Percentiles rank a stretch among this genome's conserved stretches.
Evolutionary conservation across 1,140 invertebrate species (phyloP).

Genomic region (Dreissena rostriformis): DNA sequence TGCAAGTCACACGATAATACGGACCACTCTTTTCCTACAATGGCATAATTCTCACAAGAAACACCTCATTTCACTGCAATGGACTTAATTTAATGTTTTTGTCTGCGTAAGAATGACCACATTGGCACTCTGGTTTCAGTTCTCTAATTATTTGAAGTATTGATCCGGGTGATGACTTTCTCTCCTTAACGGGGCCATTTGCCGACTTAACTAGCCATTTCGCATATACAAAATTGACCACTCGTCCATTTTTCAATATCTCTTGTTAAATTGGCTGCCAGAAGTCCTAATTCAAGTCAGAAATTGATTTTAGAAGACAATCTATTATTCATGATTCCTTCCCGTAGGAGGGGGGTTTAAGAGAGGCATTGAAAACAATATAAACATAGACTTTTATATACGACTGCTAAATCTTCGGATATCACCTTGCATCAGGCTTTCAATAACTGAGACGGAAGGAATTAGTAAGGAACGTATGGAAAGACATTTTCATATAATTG

Average conservation of each 20-base stretch:
- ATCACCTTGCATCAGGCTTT: not conserved
- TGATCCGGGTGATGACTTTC: constrained; percentile 4
- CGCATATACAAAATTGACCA: constrained; percentile 53
- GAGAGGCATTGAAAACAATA: constrained; percentile 50
- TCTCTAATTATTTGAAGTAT: constrained; percentile 13
- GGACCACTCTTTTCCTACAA: too few relatives aligned
- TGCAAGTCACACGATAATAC: too few relatives aligned
- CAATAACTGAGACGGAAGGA: not conserved
- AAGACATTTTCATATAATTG: not conserved
- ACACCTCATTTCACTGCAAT: too few relatives aligned
- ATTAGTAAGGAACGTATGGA: not conserved
- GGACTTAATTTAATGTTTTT: not conserved
- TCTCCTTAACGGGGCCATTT: not conserved
- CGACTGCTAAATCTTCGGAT: constrained; percentile 30
- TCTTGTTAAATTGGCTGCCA: constrained; percentile 46
- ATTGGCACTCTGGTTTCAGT: not conserved
- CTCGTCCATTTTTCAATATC: constrained; percentile 57
- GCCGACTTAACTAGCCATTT: constrained; percentile 7
- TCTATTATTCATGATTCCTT: constrained; percentile 57
- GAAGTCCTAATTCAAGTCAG: constrained; percentile 55
- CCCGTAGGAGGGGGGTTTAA: constrained; percentile 44
- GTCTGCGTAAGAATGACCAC: not conserved
- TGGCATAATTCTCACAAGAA: too few relatives aligned
- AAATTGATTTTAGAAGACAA: constrained; percentile 52
- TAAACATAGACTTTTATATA: constrained; percentile 47